A percentile compares a stretch with the other conserved stretches of the same genome.
Conservation (phyloP, 23 tunicate species). For the Trididemnum clinides region DNA sequence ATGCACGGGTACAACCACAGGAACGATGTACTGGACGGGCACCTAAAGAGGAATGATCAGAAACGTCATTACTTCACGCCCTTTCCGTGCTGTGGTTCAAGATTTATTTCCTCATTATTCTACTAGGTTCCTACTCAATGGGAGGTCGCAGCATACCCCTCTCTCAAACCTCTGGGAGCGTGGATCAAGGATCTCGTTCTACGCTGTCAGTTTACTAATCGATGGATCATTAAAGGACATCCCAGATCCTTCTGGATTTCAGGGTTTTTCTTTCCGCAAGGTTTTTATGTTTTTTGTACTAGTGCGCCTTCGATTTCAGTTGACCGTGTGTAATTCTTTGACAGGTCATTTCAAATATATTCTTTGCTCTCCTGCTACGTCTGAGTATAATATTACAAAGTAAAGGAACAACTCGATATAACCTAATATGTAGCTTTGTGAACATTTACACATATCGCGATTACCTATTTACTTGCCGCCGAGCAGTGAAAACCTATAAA, state of each 20-base stretch:
- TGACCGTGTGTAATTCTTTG: background rate
- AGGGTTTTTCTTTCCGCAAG: conserved; percentile 96
- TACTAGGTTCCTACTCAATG: conserved; percentile 81
- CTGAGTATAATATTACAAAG: no score
- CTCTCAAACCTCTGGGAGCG: conserved; percentile 83
- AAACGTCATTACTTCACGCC: no score
- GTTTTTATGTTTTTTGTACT: conserved; percentile 23
- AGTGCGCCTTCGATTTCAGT: background rate
- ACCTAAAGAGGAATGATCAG: no score
- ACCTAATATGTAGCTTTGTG: no score
- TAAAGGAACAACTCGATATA: no score
- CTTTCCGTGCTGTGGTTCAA: no score
- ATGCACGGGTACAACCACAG: no score
- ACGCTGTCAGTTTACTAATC: conserved; percentile 63
- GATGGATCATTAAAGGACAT: conserved; percentile 72
- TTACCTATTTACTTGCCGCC: no score
- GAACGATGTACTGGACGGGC: no score
- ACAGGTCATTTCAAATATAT: background rate
- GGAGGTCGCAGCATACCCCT: conserved; percentile 85
- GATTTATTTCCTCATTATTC: no score
- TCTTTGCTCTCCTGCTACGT: background rate
- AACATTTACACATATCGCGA: no score
- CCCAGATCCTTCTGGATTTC: conserved; percentile 90
- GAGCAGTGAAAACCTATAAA: no score
- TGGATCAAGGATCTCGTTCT: conserved; percentile 89